Conservation (phyloP, 2,888 invertebrate genomes). For the Harpagoxenus sublaevis region DNA sequence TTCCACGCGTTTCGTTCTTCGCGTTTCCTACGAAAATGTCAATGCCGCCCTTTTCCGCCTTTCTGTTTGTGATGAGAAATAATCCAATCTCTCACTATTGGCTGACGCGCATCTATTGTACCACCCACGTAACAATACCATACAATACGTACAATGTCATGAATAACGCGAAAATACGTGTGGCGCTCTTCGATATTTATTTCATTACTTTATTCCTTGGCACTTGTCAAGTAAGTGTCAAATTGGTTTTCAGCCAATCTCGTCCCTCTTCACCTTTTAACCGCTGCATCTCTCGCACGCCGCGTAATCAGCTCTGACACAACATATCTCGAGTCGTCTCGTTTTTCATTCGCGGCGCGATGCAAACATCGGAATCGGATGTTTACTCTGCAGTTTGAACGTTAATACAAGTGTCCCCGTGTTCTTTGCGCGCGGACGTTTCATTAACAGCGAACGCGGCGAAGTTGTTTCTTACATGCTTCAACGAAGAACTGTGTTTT, state of each 20-base stretch:
- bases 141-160: slow-evolving; percentile 13
- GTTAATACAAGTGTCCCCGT: background rate
- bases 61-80: slow-evolving; percentile 35
- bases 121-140: background rate
- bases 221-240: slow-evolving; percentile 10
- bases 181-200: slow-evolving; percentile 29
- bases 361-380: background rate
- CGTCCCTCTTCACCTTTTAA: background rate
- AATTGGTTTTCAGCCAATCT: slow-evolving; percentile 34
- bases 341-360: slow-evolving; percentile 19
- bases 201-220: slow-evolving; percentile 22
- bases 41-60: slow-evolving; percentile 29
- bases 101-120: slow-evolving; percentile 11
- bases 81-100: slow-evolving; percentile 24
- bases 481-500: too few species aligned
- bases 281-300: background rate
- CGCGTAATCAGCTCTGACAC: slow-evolving; percentile 8
- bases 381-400: background rate
- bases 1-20: slow-evolving; percentile 23
- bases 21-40: slow-evolving; percentile 23
- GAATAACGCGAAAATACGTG: background rate
- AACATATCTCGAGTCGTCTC: slow-evolving; percentile 4
- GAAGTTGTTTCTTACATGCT: background rate
- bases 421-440: slow-evolving; percentile 23
- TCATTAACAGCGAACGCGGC: slow-evolving; percentile 13